Base-by-base conservation (phyloP, 2,888 invertebrate species). In the Drepanosiphum platanoidis region DNA sequence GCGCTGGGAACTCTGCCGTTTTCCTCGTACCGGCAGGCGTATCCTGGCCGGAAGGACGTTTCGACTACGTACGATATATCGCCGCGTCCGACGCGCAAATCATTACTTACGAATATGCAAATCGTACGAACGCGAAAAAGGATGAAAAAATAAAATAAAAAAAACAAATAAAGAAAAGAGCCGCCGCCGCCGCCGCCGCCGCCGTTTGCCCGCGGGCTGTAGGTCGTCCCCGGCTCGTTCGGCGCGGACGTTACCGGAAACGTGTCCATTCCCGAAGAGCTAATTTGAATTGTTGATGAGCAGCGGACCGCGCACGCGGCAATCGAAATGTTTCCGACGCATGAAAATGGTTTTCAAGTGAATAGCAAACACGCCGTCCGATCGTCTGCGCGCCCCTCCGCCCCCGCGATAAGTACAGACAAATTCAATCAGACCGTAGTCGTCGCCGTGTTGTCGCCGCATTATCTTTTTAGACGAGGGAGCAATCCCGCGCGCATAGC, bases 291-390 rank as follows among this genome's bases (percentile, higher is more conserved):
- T 81, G 81, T 58, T 71, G 71, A 58, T 58, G 70, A 71, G 58
- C 22, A n/a, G 15, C 32, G 32, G 2, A 36, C 34, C 27, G 32
- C 5, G 32, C 32, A 66, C 27, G 22, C 11, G 36, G 52, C 52
- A 27, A 68, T 46, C 34, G 34, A n/a, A n/a, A n/a, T n/a, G n/a
- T n/a, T n/a, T 79, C 42, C 66, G 8, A 27, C 18, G 70, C 58
- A 30, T 22, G 70, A 81, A 71, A 81, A 81, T 71, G 80, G 81
- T 30, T 81, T 81, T 71, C 81, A 30, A 71, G 81, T 71, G 81
- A 71, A 71, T 4, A 32, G 36, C 81, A 81, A 81, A 81, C 30
- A 81, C 58, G 61, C 70, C 27, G 30, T 79, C 39, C 30, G 30
- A 39, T 42, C 66, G n/a, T 32, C 52, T 13, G 9, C 8, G n/a